Evolutionary conservation across 2,113 vertebrate genomes (phyloP), one percentile per base, ranked within the genome.

Genomic region (Dromas ardeola): DNA sequence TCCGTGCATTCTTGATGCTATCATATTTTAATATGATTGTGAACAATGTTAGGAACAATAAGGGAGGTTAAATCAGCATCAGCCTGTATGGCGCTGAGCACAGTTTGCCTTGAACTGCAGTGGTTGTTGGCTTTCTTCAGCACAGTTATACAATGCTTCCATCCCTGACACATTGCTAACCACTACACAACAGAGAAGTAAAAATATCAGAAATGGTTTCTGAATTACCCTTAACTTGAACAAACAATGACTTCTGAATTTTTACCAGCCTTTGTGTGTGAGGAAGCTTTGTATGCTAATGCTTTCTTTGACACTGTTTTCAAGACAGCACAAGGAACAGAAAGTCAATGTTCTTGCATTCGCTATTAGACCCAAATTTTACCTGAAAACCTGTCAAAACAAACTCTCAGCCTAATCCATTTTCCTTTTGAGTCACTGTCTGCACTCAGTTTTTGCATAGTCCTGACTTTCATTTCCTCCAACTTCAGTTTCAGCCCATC

Each of bases 321-420:
- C 71, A 81, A 93, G 38, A 81, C 25, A 85, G 38, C 40, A 49
- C 21, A 74, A 89, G n/a, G 65, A 96, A 85, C 47, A 95, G 38
- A 76, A 94, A 82, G 23, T 65, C 81, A 49, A 0, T 40, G 23
- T 79, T 95, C 66, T 87, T 69, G 52, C 56, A 61, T 81, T 56
- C 21, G 16, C 8, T 70, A 34, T 79, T 45, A 96, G 83, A 53
- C 11, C 6, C 40, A 90, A 93, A 69, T 85, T 93, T 85, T 89
- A 47, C 70, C 40, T 87, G 69, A 79, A 87, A 94, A 93, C 21
- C n/a, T 82, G 65, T 91, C 90, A 94, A 94, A 96, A 94, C 53
- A 91, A 93, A 81, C 72, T 38, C 50, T 91, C 43, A 96, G 38
- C 26, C 70, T 71, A 85, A 90, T 81, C 66, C 7, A 50, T 80